Evolutionary conservation across 2,113 vertebrate species (phyloP), one percentile per base, ranked within the genome.

Genomic region (Pogona vitticeps): DNA sequence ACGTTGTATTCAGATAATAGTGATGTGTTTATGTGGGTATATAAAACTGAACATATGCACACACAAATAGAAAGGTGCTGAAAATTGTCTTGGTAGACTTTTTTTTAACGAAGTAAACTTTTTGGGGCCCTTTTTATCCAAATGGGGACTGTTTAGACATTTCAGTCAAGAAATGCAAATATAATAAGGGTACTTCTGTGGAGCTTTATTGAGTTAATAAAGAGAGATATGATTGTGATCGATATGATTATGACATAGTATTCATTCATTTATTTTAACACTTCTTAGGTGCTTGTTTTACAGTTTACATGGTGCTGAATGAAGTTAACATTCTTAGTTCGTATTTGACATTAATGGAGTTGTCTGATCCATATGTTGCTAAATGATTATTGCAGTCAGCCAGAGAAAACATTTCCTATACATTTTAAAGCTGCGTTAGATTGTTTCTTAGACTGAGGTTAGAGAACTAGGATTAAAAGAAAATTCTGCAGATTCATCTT

Each of bases 401-500:
- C 36, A 21, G 8, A 46, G 70, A 85, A 75, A 87, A 81, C 75
- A 84, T 9, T 70, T 80, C 18, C n/a, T 80, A 52, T 83, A 86
- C 82, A 86, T 23, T 6, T 14, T n/a, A 56, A 52, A 87, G 46
- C n/a, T 72, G 40, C 14, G 1, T 81, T 87, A 31, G 83, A 75
- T 38, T 80, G 68, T 81, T 1, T 84, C 38, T 88, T 80, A 72
- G 61, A 12, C 80, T 79, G 36, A 82, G 59, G 10, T 78, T 79
- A 80, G 12, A 2, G 23, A 76, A 78, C 6, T 76, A 83, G 65
- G 68, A 46, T 17, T 26, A 63, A 14, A 72, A 82, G 31, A 59
- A 63, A 56, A 52, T 14, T 18, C 90, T 83, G 89, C 90, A 83
- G 15, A 84, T 89, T 78, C 89, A 91, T 56, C 91, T 91, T 84